These are phyloP conservation scores for Rhodinocichla rosea DNA, from an alignment of 2,113 vertebrate species.

Conservation along the genomic window DNA sequence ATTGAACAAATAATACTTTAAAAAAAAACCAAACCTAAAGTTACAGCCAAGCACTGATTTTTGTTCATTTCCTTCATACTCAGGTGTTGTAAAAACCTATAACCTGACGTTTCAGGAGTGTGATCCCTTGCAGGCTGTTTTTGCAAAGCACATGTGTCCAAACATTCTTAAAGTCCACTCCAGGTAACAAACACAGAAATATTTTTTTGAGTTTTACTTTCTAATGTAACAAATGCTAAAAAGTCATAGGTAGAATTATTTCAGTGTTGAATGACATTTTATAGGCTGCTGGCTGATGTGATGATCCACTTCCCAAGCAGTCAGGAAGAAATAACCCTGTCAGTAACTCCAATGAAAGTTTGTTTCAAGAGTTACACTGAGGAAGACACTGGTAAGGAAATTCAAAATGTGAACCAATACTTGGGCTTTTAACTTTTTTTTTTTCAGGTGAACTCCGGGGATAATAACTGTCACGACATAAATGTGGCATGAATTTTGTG, in stretches of 20 bases:
- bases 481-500: not conserved
- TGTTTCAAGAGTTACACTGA: constrained; percentile 83
- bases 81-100: constrained; percentile 90
- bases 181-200: constrained; percentile 75
- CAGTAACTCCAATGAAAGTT: constrained; percentile 77
- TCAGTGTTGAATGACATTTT: not conserved
- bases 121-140: constrained; percentile 86
- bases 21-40: not conserved
- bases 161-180: constrained; percentile 86
- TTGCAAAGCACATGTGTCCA: constrained; percentile 81
- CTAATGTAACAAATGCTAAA: not conserved
- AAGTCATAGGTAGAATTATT: not conserved
- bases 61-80: not conserved
- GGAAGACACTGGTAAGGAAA: constrained; percentile 76
- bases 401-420: not conserved
- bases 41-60: not conserved
- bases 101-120: constrained; percentile 86
- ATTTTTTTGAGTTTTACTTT: not conserved
- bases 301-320: constrained; percentile 83
- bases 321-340: constrained; percentile 92
- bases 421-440: not conserved
- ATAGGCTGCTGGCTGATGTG: constrained; percentile 77
- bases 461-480: not conserved
- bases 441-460: not conserved
- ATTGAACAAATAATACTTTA: not conserved